Evolutionary conservation across 2,113 vertebrate species (phyloP).

Genomic region (Neolamprologus devosi): DNA sequence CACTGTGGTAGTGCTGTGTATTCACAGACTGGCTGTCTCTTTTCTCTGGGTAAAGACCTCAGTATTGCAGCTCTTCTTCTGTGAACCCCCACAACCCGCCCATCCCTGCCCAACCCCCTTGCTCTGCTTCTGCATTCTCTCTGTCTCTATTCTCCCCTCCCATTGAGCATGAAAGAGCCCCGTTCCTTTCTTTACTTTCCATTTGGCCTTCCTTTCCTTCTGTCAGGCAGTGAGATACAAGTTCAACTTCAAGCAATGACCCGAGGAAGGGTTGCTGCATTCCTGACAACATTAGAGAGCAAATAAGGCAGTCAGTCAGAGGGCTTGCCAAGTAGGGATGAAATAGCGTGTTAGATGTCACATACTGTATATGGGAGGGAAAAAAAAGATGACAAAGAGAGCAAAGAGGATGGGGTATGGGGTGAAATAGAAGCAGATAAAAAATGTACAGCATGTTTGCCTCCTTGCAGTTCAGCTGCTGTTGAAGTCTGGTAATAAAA

Average conservation of each 20-base stretch:
- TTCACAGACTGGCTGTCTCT: slow-evolving; percentile 9
- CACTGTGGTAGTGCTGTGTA: neutral
- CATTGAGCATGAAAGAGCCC: slow-evolving; percentile 10
- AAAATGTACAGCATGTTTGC: slow-evolving; percentile 17
- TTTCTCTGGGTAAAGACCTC: slow-evolving; percentile 11
- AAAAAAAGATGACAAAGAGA: neutral
- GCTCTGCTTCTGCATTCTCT: neutral
- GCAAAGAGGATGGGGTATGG: neutral
- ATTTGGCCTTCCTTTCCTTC: neutral
- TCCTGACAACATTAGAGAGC: slow-evolving; percentile 16
- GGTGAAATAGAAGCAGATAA: neutral
- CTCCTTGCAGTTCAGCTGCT: slow-evolving; percentile 25
- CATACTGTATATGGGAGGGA: neutral
- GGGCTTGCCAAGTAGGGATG: neutral
- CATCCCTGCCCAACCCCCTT: neutral
- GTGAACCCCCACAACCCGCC: neutral
- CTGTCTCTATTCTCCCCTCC: neutral
- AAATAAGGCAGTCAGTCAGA: slow-evolving; percentile 27
- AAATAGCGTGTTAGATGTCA: neutral
- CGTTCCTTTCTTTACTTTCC: neutral
- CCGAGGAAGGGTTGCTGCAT: slow-evolving; percentile 1
- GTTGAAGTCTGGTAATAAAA: slow-evolving; percentile 45
- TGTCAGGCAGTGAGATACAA: slow-evolving; percentile 20
- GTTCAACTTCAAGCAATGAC: slow-evolving; percentile 45
- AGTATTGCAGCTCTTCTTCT: slow-evolving; percentile 10